Conservation (phyloP, 2,888 invertebrate species). For the Aproaerema taeniolella region DNA sequence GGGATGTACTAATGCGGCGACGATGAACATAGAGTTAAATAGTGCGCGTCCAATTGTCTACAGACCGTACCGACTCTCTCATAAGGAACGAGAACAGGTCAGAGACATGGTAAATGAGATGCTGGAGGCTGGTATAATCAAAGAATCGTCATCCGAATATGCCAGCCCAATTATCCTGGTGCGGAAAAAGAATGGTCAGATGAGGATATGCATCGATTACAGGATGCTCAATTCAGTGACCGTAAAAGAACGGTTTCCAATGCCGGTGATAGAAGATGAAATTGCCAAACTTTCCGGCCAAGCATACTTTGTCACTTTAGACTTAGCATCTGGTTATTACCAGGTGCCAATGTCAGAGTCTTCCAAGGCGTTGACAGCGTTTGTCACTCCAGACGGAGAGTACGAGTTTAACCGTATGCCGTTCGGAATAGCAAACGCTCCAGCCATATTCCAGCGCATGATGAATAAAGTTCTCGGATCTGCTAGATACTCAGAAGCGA, state of each 20-base stretch:
- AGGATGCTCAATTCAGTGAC: constrained; percentile 10
- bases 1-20: neutral
- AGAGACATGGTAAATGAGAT: constrained; percentile 9
- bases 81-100: constrained; percentile 14
- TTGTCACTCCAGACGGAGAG: constrained; percentile 15
- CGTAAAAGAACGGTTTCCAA: constrained; percentile 16
- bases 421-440: constrained; percentile 12
- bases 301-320: constrained; percentile 14
- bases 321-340: too few species aligned
- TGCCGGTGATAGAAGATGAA: constrained; percentile 16
- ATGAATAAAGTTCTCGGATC: neutral
- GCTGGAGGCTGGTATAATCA: constrained; percentile 11
- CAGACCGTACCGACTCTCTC: too few species aligned
- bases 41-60: neutral
- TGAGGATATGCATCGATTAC: constrained; percentile 16
- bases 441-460: constrained; percentile 25
- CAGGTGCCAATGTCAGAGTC: constrained; percentile 13
- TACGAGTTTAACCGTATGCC: neutral
- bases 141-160: constrained; percentile 4
- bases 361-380: constrained; percentile 6
- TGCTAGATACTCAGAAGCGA: neutral
- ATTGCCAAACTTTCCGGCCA: constrained; percentile 12
- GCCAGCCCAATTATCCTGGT: constrained; percentile 9
- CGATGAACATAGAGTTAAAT: neutral
- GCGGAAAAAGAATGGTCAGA: constrained; percentile 14